These are phyloP conservation scores for Homalodisca vitripennis DNA, from an alignment of 1,140 invertebrate species.

Conservation along the genomic window DNA sequence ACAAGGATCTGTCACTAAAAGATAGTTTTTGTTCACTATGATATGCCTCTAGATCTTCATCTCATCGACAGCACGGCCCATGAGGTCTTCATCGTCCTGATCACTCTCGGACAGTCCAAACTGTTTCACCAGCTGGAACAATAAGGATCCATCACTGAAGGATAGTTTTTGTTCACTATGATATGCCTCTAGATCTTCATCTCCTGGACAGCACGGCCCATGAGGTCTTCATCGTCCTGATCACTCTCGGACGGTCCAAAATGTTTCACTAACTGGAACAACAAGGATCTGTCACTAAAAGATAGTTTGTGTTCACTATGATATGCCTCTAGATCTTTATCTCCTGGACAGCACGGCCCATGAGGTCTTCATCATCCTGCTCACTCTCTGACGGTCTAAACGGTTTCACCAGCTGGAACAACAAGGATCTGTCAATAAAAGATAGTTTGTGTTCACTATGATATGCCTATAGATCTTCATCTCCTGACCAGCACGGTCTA, in stretches of 20 bases:
- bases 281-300: background rate
- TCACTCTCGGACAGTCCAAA: too few species aligned
- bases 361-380: conserved; percentile 50
- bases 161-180: conserved; percentile 56
- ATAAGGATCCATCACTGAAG: too few species aligned
- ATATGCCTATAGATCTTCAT: conserved; percentile 52
- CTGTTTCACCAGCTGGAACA: too few species aligned
- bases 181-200: conserved; percentile 52
- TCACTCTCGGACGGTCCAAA: background rate
- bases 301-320: conserved; percentile 51
- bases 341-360: conserved; percentile 47
- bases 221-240: conserved; percentile 49
- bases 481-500: conserved; percentile 47
- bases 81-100: conserved; percentile 50
- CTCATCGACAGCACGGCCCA: conserved; percentile 47
- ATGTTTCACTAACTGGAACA: conserved; percentile 27
- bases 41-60: conserved; percentile 53
- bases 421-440: too few species aligned
- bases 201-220: conserved; percentile 47
- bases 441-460: conserved; percentile 56
- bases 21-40: conserved; percentile 51
- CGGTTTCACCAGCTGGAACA: too few species aligned
- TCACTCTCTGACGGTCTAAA: too few species aligned
- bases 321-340: conserved; percentile 53
- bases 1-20: background rate